phyloP scores from a whole-genome alignment of 37 sponge, comb jelly and placozoan species.

The Cliona cf. orientalis region DNA sequence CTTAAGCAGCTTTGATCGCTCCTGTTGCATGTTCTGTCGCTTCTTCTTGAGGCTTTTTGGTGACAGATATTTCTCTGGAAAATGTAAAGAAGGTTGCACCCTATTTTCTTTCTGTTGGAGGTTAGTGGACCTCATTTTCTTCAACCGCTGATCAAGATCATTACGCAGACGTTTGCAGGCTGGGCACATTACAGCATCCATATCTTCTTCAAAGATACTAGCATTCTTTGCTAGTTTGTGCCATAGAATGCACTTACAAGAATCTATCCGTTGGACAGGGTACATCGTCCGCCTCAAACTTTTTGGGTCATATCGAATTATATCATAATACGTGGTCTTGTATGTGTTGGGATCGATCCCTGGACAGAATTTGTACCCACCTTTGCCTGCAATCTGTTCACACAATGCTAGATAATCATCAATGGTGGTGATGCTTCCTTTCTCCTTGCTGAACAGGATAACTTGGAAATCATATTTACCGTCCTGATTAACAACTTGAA shows the following conservation, averaged over 20 bases:
- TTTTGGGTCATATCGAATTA: slow-evolving; percentile 40
- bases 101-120: slow-evolving; percentile 2
- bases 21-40: slow-evolving; percentile 20
- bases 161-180: slow-evolving; percentile 27
- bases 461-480: slow-evolving; percentile 30
- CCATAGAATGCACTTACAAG: slow-evolving; percentile 27
- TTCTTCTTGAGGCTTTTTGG: slow-evolving; percentile 31
- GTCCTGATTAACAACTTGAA: slow-evolving; percentile 17
- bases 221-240: slow-evolving; percentile 27
- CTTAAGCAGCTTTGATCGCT: slow-evolving; percentile 7
- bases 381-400: neutral
- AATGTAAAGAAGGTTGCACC: slow-evolving; percentile 5
- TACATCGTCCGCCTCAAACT: slow-evolving; percentile 18
- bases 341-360: slow-evolving; percentile 13
- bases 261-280: slow-evolving; percentile 43
- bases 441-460: slow-evolving; percentile 12
- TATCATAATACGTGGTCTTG: slow-evolving; percentile 15
- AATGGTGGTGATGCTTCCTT: neutral
- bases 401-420: slow-evolving; percentile 7
- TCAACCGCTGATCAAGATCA: slow-evolving; percentile 22
- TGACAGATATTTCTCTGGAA: slow-evolving; percentile 34
- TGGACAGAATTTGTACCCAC: slow-evolving; percentile 52
- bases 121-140: neutral
- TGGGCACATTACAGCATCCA: slow-evolving; percentile 13
- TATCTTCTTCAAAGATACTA: slow-evolving; percentile 8